Base-by-base conservation (phyloP, 2,113 vertebrate species). In the Elephantulus edwardii region DNA sequence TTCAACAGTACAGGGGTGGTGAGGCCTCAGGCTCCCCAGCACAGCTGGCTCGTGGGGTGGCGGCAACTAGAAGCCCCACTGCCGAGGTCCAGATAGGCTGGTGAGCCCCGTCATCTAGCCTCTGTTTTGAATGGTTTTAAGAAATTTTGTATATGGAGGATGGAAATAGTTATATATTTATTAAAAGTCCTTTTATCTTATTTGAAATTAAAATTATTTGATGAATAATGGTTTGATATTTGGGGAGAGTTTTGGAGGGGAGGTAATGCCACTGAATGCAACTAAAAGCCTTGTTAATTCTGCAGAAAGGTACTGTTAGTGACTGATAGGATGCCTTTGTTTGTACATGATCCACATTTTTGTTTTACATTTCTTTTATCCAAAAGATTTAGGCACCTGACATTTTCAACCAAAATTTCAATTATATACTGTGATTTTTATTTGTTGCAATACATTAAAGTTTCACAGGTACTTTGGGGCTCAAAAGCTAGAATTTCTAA, bases 401-500 rank as follows among this genome's bases (percentile, higher is more conserved):
- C 94, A 95, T 98, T 98, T 97, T 97, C 97, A 98, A 98, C 98
- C 98, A 98, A 98, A 98, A 98, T 96, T 96, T 82, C 90, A 90
- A 95, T 95, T 96, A 90, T 95, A 97, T 96, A 98, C 98, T 98
- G 97, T 98, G 98, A 97, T 98, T 97, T 97, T 98, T 97, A 94
- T 97, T 97, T 98, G 97, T 98, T 98, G 97, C 97, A 98, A 98
- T 98, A 98, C 96, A 96, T 97, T 97, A 97, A 97, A 98, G 98
- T 98, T 98, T 98, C 97, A 97, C 98, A 98, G 98, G 98, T 99
- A 99, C 98, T 98, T 98, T 96, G 97, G 97, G 96, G 97, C 97
- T 98, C 98, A 97, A 97, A 98, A 98, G 92, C 98, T 97, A 97
- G 97, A 95, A 97, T 98, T 98, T 98, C 96, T 98, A 98, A 97